Conservation (phyloP, 2,113 vertebrate species). For the Ophthalmolycus amberensis region DNA sequence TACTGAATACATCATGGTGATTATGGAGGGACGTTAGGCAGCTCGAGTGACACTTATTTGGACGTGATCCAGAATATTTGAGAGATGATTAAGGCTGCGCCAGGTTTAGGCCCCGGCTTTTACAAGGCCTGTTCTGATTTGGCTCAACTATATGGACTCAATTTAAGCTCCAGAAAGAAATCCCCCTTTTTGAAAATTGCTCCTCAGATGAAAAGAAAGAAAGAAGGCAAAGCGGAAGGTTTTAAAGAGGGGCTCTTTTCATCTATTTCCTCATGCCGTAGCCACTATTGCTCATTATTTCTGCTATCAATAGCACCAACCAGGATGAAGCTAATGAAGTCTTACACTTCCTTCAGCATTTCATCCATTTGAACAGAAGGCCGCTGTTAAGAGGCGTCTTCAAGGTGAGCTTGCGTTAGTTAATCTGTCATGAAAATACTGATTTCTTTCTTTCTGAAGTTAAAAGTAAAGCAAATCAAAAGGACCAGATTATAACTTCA, state of each 20-base stretch:
- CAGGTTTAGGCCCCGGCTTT: conserved; percentile 39
- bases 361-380: conserved; percentile 12
- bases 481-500: neutral
- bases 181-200: conserved; percentile 30
- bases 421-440: conserved; percentile 23
- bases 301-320: conserved; percentile 30
- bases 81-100: conserved; percentile 51
- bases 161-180: conserved; percentile 58
- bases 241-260: conserved; percentile 25
- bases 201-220: conserved; percentile 37
- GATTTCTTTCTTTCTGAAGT: conserved; percentile 9
- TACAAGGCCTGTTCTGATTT: conserved; percentile 21
- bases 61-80: conserved; percentile 50
- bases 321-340: conserved; percentile 50
- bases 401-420: conserved; percentile 29
- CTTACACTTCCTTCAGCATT: conserved; percentile 26
- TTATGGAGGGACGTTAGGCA: conserved; percentile 41
- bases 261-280: conserved; percentile 12
- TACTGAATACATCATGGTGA: conserved; percentile 61
- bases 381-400: conserved; percentile 11
- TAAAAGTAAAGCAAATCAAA: conserved; percentile 23
- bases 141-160: conserved; percentile 35
- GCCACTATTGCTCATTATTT: conserved; percentile 48
- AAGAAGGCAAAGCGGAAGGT: neutral
- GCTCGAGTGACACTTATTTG: conserved; percentile 51